Percentiles rank a stretch among this genome's conserved stretches.
These are phyloP conservation scores for Triops cancriformis DNA, from an alignment of 1,140 invertebrate species.

Conservation along the genomic window DNA sequence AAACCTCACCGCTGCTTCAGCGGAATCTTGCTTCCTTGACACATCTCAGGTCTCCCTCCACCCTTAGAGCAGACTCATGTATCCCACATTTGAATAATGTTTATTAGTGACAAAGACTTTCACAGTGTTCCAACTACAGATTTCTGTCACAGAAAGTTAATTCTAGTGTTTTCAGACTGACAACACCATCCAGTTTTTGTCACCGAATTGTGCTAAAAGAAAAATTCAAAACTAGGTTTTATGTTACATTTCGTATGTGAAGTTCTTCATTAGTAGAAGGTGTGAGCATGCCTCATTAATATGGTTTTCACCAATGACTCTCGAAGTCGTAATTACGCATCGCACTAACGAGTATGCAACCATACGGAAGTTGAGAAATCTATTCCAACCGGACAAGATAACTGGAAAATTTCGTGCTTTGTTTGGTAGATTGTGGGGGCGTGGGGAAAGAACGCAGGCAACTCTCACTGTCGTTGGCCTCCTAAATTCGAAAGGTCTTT, in stretches of 20 bases:
- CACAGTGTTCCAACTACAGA: neutral
- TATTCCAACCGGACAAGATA: neutral
- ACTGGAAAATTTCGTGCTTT: neutral
- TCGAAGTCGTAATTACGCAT: neutral
- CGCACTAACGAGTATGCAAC: neutral
- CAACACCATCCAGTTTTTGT: too few relatives aligned
- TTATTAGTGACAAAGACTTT: neutral
- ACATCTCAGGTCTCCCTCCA: neutral
- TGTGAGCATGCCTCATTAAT: neutral
- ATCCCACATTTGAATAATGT: neutral
- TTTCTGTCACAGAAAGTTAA: neutral
- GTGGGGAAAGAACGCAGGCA: neutral
- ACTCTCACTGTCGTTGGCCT: slow-evolving; percentile 9
- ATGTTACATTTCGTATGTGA: too few relatives aligned
- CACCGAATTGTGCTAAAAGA: too few relatives aligned
- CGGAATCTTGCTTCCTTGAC: neutral
- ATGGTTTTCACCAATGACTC: neutral
- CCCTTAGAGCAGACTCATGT: neutral
- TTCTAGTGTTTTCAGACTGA: too few relatives aligned
- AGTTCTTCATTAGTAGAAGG: too few relatives aligned
- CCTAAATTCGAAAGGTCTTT: neutral
- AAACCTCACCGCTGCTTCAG: neutral
- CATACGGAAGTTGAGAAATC: neutral
- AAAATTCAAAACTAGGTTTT: too few relatives aligned
- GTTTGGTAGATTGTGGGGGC: neutral